These are phyloP conservation scores for Cerceris rybyensis DNA, from an alignment of 2,888 invertebrate species.

Conservation along the genomic window DNA sequence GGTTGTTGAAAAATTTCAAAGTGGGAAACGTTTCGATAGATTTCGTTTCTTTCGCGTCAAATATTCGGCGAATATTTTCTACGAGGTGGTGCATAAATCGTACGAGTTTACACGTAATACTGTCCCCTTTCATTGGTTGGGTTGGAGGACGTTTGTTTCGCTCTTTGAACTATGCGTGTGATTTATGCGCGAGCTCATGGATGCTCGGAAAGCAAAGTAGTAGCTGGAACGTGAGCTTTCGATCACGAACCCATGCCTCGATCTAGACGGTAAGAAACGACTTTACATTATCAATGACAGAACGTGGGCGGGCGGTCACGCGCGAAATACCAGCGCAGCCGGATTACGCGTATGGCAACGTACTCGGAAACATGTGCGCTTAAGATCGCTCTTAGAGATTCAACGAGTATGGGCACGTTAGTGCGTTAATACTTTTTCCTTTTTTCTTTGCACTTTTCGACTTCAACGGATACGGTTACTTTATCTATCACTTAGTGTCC, in stretches of 20 bases:
- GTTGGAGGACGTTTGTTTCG: background rate
- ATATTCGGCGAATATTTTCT: too few species aligned
- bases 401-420: too few species aligned
- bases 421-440: too few species aligned
- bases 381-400: too few species aligned
- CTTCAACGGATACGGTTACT: too few species aligned
- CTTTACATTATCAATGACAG: conserved; percentile 57
- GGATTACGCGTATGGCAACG: conserved; percentile 52
- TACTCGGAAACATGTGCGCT: background rate
- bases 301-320: conserved; percentile 52
- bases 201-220: background rate
- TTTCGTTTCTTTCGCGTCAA: too few species aligned
- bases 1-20: too few species aligned
- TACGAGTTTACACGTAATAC: too few species aligned
- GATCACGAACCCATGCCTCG: conserved; percentile 33
- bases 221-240: conserved; percentile 21
- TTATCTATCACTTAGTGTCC: too few species aligned
- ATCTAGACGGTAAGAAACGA: conserved; percentile 41
- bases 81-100: too few species aligned
- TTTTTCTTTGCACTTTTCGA: too few species aligned
- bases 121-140: background rate
- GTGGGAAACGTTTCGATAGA: too few species aligned
- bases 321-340: conserved; percentile 54
- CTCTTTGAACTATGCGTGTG: background rate
- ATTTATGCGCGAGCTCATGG: background rate